These are phyloP conservation scores for Enteromius trimaculatus DNA, from an alignment of 2,797 vertebrate species.

Conservation along the genomic window DNA sequence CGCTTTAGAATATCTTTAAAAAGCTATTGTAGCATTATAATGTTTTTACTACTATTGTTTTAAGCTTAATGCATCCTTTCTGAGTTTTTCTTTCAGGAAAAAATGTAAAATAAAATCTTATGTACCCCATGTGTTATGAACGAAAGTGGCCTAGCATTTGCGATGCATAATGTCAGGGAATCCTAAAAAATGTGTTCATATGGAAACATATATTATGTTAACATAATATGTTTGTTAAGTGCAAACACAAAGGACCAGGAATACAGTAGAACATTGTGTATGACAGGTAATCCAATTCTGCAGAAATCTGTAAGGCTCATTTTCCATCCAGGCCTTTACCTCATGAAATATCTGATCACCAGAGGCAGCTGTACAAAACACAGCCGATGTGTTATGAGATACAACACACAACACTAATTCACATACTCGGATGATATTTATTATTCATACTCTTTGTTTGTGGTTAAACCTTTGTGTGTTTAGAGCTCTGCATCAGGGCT, in stretches of 20 bases:
- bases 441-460: background rate
- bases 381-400: background rate
- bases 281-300: background rate
- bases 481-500: conserved; percentile 92
- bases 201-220: too few relatives aligned
- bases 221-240: background rate
- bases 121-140: background rate
- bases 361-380: background rate
- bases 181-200: too few relatives aligned
- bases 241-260: background rate
- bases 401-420: background rate
- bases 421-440: background rate
- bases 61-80: too few relatives aligned
- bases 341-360: background rate
- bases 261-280: background rate
- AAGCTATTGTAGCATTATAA: too few relatives aligned
- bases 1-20: too few relatives aligned
- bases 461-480: conserved; percentile 24
- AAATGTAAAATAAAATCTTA: too few relatives aligned
- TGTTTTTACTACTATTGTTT: too few relatives aligned
- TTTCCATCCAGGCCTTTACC: background rate
- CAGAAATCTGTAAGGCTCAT: background rate
- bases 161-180: too few relatives aligned
- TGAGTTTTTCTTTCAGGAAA: too few relatives aligned
- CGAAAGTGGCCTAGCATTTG: background rate